Evolutionary conservation across 2,888 invertebrate species (phyloP).

Genomic region (Barypeithes pellucidus): DNA sequence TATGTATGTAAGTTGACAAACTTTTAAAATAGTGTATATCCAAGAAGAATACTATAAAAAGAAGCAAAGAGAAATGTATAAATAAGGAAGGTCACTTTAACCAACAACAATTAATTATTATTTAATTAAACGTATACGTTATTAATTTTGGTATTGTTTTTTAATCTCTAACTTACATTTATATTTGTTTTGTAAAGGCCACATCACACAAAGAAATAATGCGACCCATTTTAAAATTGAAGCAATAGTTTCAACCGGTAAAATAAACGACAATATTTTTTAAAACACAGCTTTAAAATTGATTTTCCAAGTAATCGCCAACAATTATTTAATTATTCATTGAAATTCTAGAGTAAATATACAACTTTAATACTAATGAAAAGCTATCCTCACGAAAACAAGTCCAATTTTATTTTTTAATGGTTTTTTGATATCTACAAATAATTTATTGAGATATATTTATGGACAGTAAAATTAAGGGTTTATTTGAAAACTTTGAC

Average conservation of each 20-base stretch:
- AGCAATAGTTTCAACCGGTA: background rate
- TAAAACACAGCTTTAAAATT: background rate
- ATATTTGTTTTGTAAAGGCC: no score
- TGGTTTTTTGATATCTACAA: background rate
- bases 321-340: conserved; percentile 20
- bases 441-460: background rate
- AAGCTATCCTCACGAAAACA: background rate
- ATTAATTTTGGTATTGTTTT: no score
- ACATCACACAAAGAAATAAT: background rate
- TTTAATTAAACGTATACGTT: no score
- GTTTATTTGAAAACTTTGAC: background rate
- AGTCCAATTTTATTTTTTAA: conserved; percentile 2
- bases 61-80: no score
- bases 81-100: no score
- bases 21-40: no score
- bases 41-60: no score
- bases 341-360: conserved; percentile 17
- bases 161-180: no score
- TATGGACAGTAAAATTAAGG: background rate
- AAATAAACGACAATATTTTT: background rate
- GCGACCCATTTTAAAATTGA: background rate
- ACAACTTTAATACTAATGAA: background rate
- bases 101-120: no score
- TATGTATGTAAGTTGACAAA: no score
- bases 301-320: conserved; percentile 14